Evolutionary conservation across 2,113 vertebrate species (phyloP), one percentile per base, ranked within the genome.

Genomic region (Microcebus griseorufus): DNA sequence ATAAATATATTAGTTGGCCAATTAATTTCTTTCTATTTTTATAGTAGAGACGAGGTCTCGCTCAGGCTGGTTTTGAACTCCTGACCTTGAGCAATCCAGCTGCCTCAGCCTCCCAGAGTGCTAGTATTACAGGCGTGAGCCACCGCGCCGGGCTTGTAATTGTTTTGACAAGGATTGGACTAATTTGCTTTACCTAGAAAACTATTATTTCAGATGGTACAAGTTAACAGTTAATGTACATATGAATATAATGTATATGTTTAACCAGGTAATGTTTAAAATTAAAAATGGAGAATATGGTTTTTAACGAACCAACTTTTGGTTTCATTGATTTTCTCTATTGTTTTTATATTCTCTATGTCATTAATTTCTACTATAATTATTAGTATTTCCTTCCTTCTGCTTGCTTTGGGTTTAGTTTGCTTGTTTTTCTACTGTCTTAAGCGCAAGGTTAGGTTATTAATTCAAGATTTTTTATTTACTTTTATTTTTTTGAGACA

Each of bases 221-320:
- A 90, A 64, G 37, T 62, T 72, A 82, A n/a, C 5, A 69, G 23
- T 69, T 45, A 75, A 65, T 65, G 25, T 64, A 80, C 39, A 48
- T 13, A 51, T 73, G 39, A 42, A 13, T 23, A 81, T 25, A 65
- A 81, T 62, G 42, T 55, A 70, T 25, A 48, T 72, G 12, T 79
- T 94, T 91, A 92, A 1, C 64, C 48, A 73, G 17, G 72, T 9
- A 88, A 65, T 67, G 16, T 73, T 88, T 88, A 80, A 69, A 78
- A 69, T 92, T 82, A 48, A 89, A 91, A 60, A 67, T 16, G 5
- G 20, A 75, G 11, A 93, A 75, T 29, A 76, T 2, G 29, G 42
- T 82, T 65, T 80, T 88, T 62, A 88, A 88, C n/a, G 84, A 88
- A 88, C 8, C 23, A 92, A 45, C 27, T 80, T 95, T 55, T 69